These are phyloP conservation scores for Gadopsis bispinosus DNA, from an alignment of 2,797 vertebrate genomes.

Conservation along the genomic window DNA sequence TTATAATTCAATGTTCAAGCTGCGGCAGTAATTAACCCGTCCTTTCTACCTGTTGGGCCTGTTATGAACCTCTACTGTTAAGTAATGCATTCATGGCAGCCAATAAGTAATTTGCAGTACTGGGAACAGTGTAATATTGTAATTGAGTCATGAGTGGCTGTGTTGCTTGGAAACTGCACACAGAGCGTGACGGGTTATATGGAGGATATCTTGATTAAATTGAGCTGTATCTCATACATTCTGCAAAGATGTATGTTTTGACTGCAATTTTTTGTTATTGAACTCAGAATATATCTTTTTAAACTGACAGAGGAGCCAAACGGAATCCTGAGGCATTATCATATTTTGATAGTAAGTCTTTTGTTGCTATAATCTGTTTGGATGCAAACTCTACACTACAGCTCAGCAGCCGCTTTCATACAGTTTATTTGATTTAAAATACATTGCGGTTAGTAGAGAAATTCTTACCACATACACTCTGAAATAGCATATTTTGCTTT, in stretches of 20 bases:
- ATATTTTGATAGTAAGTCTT: neutral
- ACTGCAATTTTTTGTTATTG: slow-evolving; percentile 8
- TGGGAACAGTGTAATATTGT: slow-evolving; percentile 78
- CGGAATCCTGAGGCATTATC: neutral
- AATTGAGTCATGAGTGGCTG: slow-evolving; percentile 81
- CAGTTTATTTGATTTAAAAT: neutral
- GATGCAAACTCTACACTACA: slow-evolving; percentile 6
- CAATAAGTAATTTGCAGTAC: slow-evolving; percentile 79
- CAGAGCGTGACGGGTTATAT: slow-evolving; percentile 59
- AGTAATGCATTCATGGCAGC: slow-evolving; percentile 83
- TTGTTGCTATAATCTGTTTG: neutral
- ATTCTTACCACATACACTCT: neutral
- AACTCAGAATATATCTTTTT: slow-evolving; percentile 7
- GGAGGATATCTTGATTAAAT: slow-evolving; percentile 68
- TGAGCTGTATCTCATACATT: slow-evolving; percentile 53
- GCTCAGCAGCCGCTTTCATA: slow-evolving; percentile 4
- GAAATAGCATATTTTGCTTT: neutral
- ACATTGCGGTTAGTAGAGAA: neutral
- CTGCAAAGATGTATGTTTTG: slow-evolving; percentile 37
- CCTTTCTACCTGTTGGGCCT: slow-evolving; percentile 79
- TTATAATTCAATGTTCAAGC: slow-evolving; percentile 66
- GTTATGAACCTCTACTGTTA: slow-evolving; percentile 72
- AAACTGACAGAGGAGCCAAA: slow-evolving; percentile 14
- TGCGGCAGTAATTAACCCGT: slow-evolving; percentile 72
- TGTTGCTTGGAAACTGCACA: slow-evolving; percentile 86